Evolutionary conservation across 1,140 invertebrate genomes (phyloP).

Genomic region (Drosophila virilis): DNA sequence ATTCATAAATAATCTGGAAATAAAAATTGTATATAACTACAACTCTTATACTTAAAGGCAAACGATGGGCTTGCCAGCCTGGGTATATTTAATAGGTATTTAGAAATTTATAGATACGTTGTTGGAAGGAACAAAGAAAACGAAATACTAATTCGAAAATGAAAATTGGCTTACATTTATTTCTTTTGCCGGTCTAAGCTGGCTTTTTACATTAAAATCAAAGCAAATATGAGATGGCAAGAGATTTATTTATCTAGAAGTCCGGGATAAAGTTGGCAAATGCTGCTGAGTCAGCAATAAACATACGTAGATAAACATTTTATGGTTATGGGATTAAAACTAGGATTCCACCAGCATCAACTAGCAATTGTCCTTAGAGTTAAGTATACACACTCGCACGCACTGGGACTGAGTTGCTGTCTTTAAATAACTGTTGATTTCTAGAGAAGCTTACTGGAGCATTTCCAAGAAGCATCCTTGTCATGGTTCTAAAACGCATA

Average conservation of each 20-base stretch:
- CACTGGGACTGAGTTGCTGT: background rate
- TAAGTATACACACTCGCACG: slow-evolving; percentile 1
- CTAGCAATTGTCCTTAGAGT: slow-evolving; percentile 20
- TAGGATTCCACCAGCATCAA: slow-evolving; percentile 18
- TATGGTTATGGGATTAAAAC: slow-evolving; percentile 35
- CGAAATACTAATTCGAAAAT: no score
- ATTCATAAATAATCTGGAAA: no score
- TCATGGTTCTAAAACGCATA: slow-evolving; percentile 41
- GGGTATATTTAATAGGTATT: no score
- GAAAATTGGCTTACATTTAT: no score
- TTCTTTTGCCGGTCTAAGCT: background rate
- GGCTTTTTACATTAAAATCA: background rate
- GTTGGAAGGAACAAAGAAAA: no score
- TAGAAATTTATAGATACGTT: no score
- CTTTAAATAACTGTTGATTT: slow-evolving; percentile 28
- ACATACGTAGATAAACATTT: slow-evolving; percentile 30
- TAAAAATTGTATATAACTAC: no score
- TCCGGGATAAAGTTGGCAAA: slow-evolving; percentile 17
- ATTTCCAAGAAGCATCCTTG: slow-evolving; percentile 7
- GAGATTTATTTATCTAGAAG: slow-evolving; percentile 25
- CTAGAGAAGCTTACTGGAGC: background rate
- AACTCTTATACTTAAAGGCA: no score
- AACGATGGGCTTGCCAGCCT: no score
- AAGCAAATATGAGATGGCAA: background rate
- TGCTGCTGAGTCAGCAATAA: slow-evolving; percentile 4